Conservation (phyloP, 1,140 invertebrate species). For the Rhyacophila brunnea region DNA sequence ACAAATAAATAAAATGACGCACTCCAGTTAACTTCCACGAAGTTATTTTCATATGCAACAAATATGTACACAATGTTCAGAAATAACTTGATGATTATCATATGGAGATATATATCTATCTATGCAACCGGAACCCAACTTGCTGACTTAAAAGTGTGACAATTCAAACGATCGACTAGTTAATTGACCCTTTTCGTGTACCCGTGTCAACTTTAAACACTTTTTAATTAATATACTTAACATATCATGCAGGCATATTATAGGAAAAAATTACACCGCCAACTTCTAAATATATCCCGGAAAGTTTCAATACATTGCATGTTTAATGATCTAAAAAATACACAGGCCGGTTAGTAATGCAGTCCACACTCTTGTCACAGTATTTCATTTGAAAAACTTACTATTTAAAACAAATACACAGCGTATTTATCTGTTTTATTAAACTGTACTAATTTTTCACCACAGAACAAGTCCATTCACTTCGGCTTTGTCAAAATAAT, state of each 20-base stretch:
- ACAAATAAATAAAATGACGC: constrained; percentile 13
- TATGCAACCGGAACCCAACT: not conserved
- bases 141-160: too few species aligned
- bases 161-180: too few species aligned
- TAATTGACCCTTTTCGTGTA: too few species aligned
- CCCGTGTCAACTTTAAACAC: not conserved
- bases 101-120: not conserved
- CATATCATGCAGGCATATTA: too few species aligned
- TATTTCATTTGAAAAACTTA: constrained; percentile 8
- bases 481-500: constrained; percentile 24
- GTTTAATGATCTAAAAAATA: not conserved
- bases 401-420: constrained; percentile 9
- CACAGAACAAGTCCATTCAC: constrained; percentile 7
- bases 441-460: not conserved
- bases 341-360: constrained; percentile 8
- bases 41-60: constrained; percentile 11
- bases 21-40: constrained; percentile 1
- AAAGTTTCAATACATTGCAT: constrained; percentile 6
- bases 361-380: constrained; percentile 4
- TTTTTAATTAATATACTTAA: too few species aligned
- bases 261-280: not conserved
- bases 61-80: constrained; percentile 9
- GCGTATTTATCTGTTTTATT: not conserved
- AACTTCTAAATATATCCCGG: constrained; percentile 9
- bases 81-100: not conserved